Conservation (phyloP, 1,140 invertebrate species). For the Cataglyphis hispanica region DNA sequence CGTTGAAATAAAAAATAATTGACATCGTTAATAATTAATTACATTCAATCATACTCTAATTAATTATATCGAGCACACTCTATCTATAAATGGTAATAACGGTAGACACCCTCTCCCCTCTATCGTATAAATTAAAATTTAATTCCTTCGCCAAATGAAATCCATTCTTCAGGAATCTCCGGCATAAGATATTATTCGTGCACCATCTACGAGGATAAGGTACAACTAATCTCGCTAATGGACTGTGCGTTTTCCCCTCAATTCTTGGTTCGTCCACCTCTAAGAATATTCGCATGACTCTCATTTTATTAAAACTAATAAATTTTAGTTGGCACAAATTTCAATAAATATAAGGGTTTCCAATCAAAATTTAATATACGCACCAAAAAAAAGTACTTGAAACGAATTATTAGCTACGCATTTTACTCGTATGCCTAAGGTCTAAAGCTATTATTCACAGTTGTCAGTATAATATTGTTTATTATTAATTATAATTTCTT, state of each 20-base stretch:
- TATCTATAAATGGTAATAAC: slow-evolving; percentile 18
- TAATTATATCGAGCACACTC: slow-evolving; percentile 3
- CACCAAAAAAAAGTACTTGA: neutral
- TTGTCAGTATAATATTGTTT: neutral
- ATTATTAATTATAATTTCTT: neutral
- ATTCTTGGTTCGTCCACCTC: slow-evolving; percentile 67
- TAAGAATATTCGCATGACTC: slow-evolving; percentile 80
- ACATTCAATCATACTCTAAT: neutral
- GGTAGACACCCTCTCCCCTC: neutral
- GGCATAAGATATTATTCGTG: slow-evolving; percentile 74
- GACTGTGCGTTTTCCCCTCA: slow-evolving; percentile 76
- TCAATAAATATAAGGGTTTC: slow-evolving; percentile 33
- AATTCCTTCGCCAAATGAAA: slow-evolving; percentile 47
- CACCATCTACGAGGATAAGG: slow-evolving; percentile 74
- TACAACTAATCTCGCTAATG: slow-evolving; percentile 84
- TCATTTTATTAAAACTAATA: slow-evolving; percentile 84
- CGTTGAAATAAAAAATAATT: neutral
- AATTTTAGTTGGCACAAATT: slow-evolving; percentile 72
- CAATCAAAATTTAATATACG: neutral
- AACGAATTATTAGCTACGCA: neutral
- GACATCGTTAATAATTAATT: slow-evolving; percentile 15
- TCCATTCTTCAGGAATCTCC: slow-evolving; percentile 63
- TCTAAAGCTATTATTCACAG: neutral
- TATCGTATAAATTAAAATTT: slow-evolving; percentile 58
- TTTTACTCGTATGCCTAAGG: neutral